Base-by-base conservation (phyloP, 2,888 invertebrate genomes). In the Slavum lentiscoides region DNA sequence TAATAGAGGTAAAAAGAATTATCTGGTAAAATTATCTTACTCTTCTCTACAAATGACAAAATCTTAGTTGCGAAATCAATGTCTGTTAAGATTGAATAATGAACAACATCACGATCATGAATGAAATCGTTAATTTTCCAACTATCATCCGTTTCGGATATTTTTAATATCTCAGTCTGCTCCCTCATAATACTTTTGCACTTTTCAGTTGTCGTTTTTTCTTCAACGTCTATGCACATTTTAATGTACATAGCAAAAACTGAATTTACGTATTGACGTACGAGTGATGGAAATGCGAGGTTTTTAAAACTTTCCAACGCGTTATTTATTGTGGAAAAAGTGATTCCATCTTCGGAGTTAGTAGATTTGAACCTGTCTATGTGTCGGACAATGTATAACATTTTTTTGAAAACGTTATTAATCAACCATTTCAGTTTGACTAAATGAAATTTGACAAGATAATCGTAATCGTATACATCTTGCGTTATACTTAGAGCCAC, bases 361-460 rank as follows among this genome's bases (percentile, higher is more conserved):
- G 58, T n/a, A 7, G 58, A 58, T 49, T 49, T 5, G 3, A 58
- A 58, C 8, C 58, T 17, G 5, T 19, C 6, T 19, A 23, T 15
- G 62, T 62, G 30, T 5, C 13, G 30, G 1, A 15, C 5, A 30
- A 62, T 37, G 19, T 17, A 64, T 37, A 64, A 64, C 64, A 64
- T 64, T 64, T 64, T 64, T 64, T 37, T 64, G 17, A 64, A 64
- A 37, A 64, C 37, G 8, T 64, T 64, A 37, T 19, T 19, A 37
- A 64, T 1, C 19, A 64, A 37, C 37, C 15, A 64, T 64, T 64
- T 37, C 30, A 64, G 2, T 37, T 19, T 37, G 8, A 37, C 21
- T 37, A 64, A 6, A 19, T 64, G 19, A 19, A 37, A 64, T 17
- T 9, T 37, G 8, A 64, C 6, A 17, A 64, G 17, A 37, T 37